Evolutionary conservation across 2,797 vertebrate species (phyloP).

Genomic region (Nannoperca australis): DNA sequence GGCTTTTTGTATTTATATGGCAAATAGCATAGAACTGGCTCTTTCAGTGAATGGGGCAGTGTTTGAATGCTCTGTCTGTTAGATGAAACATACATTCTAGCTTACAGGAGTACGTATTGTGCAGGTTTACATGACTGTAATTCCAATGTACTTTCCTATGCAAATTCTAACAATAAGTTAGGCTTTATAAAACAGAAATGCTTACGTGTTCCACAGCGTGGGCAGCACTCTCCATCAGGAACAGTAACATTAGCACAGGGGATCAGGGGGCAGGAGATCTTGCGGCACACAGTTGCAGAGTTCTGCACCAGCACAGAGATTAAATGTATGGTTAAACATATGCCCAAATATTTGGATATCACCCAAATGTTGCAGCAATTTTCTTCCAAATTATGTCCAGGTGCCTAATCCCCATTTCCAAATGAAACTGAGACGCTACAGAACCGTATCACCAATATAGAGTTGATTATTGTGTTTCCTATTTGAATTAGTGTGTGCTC

Average conservation of each 20-base stretch:
- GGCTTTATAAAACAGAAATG: constrained; percentile 19
- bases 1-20: constrained; percentile 62
- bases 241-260: constrained; percentile 95
- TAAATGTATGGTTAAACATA: constrained; percentile 17
- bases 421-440: constrained; percentile 10
- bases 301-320: constrained; percentile 84
- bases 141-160: constrained; percentile 18
- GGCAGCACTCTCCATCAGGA: constrained; percentile 98
- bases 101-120: constrained; percentile 3
- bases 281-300: constrained; percentile 95
- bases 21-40: constrained; percentile 49
- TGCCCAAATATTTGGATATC: not conserved
- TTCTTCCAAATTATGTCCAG: constrained; percentile 15
- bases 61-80: constrained; percentile 44
- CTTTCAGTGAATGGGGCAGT: constrained; percentile 43
- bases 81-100: constrained; percentile 14
- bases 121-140: constrained; percentile 25
- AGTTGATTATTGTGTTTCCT: constrained; percentile 20
- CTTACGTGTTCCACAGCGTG: constrained; percentile 94
- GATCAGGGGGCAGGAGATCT: constrained; percentile 96
- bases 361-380: not conserved
- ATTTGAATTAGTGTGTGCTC: constrained; percentile 14
- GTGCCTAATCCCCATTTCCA: constrained; percentile 2
- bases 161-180: constrained; percentile 13
- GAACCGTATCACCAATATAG: not conserved